Evolutionary conservation across 2,797 vertebrate species (phyloP), one percentile per base, ranked within the genome.

Genomic region (Karalla daura): DNA sequence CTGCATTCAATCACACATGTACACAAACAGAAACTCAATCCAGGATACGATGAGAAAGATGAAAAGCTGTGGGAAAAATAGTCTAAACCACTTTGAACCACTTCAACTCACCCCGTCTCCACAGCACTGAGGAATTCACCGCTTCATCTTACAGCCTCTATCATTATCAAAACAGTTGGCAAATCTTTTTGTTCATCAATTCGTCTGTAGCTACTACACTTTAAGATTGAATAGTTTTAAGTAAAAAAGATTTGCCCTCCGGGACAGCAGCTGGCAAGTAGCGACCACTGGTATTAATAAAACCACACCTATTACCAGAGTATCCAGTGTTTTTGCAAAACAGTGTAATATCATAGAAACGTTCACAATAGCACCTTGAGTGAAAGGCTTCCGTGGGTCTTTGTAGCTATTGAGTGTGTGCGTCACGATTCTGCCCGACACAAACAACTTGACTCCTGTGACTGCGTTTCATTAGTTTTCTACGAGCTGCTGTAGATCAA

Each of bases 401-500:
- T 14, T 14, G 47, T 23, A 18, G 43, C 32, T 20, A 2, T 53
- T 60, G 15, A 14, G 37, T 1, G 4, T 7, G 28, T 80, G 67
- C 74, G 74, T 80, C 76, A 75, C 7, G 28, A 5, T 5, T 30
- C 33, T 3, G 5, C 30, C n/a, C 47, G 4, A 62, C 33, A 46
- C 54, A 62, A 68, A 69, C 5, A 27, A 27, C 32, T 63, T 52
- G 27, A 40, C 41, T 63, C 28, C 69, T 66, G 36, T 0, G 39
- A 18, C 20, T 36, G 46, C 53, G 78, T 74, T 70, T 60, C 58
- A 52, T 17, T 25, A 12, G 15, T 74, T 79, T 39, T 56, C 53
- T 49, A 59, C 14, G 23, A 63, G 67, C 53, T 28, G 23, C 40
- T 21, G 62, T 25, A 40, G 82, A 78, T 89, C 86, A 78, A 90